phyloP scores from a whole-genome alignment of 2,113 vertebrate genomes.

The Coturnix japonica region DNA sequence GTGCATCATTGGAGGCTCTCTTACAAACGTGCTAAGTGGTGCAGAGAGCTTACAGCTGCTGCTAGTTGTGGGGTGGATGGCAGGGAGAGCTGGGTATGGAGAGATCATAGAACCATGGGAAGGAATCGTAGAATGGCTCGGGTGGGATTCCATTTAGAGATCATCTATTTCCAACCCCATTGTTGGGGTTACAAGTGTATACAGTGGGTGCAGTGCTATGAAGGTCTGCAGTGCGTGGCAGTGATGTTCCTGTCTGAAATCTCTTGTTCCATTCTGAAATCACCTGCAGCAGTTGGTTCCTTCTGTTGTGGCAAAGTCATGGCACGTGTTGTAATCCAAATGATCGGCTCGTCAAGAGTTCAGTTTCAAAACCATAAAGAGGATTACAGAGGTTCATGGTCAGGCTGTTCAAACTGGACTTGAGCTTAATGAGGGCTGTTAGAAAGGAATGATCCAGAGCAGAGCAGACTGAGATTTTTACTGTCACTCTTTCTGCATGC shows the following conservation, averaged over 20 bases:
- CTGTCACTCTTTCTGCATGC: not conserved
- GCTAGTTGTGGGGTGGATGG: not conserved
- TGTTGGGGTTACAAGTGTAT: too few relatives aligned
- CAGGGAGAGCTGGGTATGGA: not conserved
- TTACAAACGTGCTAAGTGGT: not conserved
- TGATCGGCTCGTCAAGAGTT: not conserved
- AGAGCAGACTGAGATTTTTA: not conserved
- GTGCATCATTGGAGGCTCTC: not conserved
- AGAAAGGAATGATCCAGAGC: not conserved
- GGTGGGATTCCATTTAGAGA: too few relatives aligned
- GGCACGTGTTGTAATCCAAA: not conserved
- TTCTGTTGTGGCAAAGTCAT: not conserved
- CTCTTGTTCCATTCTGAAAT: not conserved
- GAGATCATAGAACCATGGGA: not conserved
- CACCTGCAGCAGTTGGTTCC: not conserved
- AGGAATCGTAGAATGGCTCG: not conserved
- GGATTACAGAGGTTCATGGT: not conserved
- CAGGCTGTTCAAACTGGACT: not conserved
- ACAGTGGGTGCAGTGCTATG: rapidly evolving
- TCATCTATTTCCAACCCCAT: too few relatives aligned
- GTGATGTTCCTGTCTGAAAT: not conserved
- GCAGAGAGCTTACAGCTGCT: not conserved
- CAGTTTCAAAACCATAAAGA: not conserved
- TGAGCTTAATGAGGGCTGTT: not conserved
- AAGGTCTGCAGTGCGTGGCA: not conserved